phyloP scores from a whole-genome alignment of 2,888 invertebrate genomes.

The Glyphotaelius pellucidus region DNA sequence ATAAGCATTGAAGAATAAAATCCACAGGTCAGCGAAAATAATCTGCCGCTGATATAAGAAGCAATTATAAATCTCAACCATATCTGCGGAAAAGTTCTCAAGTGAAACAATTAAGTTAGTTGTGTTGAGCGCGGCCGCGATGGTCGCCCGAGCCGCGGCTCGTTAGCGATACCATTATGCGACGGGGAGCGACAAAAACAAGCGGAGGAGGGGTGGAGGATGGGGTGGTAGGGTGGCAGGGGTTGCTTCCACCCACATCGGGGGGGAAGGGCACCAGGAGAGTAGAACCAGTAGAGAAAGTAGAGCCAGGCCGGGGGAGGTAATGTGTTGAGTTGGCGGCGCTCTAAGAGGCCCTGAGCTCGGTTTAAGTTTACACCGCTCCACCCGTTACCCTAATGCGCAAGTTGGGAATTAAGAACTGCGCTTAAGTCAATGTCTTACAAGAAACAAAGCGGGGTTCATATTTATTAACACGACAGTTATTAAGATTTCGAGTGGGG shows the following conservation, averaged over 20 bases:
- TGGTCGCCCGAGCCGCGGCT: conserved; percentile 55
- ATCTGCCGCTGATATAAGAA: conserved; percentile 45
- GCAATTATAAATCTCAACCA: conserved; percentile 46
- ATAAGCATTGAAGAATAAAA: background rate
- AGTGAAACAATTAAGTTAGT: conserved; percentile 46
- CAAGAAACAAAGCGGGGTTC: conserved; percentile 53
- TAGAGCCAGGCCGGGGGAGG: conserved; percentile 41
- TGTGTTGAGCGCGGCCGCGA: conserved; percentile 40
- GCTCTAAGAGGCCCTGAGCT: conserved; percentile 45
- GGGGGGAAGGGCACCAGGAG: background rate
- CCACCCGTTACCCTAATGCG: conserved; percentile 51
- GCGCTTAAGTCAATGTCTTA: conserved; percentile 57
- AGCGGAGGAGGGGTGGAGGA: background rate
- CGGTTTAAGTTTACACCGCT: conserved; percentile 55
- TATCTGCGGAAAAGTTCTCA: conserved; percentile 40
- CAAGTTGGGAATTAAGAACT: conserved; percentile 57
- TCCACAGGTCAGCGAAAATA: conserved; percentile 33
- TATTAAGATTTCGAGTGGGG: conserved; percentile 53
- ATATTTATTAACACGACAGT: conserved; percentile 55
- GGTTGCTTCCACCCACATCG: background rate
- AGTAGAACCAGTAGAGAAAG: conserved; percentile 6
- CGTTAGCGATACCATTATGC: conserved; percentile 62
- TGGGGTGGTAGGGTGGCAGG: background rate
- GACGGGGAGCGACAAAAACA: conserved; percentile 52
- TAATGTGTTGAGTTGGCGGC: conserved; percentile 53